Percentiles rank a stretch among this genome's conserved stretches.
Conservation (phyloP, 2,888 invertebrate species). For the Thera obeliscata region DNA sequence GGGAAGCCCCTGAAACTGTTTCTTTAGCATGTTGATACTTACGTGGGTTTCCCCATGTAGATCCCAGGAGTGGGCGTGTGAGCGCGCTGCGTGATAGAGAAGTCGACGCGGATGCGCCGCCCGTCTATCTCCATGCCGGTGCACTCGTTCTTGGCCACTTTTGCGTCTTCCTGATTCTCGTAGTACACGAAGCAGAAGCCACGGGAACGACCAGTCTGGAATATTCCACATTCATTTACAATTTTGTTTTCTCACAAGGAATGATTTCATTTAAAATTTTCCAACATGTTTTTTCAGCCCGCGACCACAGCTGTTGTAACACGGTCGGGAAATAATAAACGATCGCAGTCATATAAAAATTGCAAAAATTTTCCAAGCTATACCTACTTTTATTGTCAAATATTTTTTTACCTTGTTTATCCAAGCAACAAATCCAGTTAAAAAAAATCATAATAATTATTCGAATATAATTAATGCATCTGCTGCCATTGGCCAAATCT, state of each 20-base stretch:
- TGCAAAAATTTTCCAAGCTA: no score
- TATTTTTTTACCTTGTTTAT: neutral
- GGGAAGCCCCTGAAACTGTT: no score
- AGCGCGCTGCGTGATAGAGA: slow-evolving; percentile 97
- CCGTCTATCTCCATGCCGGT: slow-evolving; percentile 98
- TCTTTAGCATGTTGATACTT: slow-evolving; percentile 58
- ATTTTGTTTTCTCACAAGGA: neutral
- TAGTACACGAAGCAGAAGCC: slow-evolving; percentile 99
- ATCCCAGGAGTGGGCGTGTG: slow-evolving; percentile 99
- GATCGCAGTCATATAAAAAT: no score
- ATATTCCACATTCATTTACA: neutral
- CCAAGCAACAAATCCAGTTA: neutral
- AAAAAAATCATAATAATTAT: no score
- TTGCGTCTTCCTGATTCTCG: slow-evolving; percentile 94
- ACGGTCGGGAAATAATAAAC: no score
- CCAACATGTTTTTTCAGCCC: no score
- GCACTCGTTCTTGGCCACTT: slow-evolving; percentile 96
- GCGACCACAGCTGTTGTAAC: no score
- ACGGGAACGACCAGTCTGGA: slow-evolving; percentile 94
- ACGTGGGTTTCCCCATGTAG: slow-evolving; percentile 98
- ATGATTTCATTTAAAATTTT: no score
- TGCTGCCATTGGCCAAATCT: no score
- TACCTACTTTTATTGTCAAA: no score
- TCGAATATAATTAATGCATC: no score
- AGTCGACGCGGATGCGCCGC: slow-evolving; percentile 96